Base-by-base conservation (phyloP, 2,113 vertebrate genomes). In the Hoplias malabaricus region DNA sequence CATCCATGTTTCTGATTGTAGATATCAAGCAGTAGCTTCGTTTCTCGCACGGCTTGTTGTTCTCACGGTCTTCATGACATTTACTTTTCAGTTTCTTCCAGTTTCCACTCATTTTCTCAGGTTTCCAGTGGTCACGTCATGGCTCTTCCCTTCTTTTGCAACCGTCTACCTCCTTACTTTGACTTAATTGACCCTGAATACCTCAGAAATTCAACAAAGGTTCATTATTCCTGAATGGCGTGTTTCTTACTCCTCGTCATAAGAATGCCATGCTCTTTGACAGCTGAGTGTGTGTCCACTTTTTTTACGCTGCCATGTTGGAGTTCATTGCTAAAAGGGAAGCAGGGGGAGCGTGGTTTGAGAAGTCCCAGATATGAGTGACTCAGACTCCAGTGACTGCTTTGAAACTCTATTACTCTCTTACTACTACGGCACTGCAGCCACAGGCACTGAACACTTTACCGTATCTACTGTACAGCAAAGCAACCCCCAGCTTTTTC, bases 171-270 rank as follows among this genome's bases (percentile, higher is more conserved):
- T 62, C 33, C 53, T 68, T 69, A 69, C 42, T 31, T 27, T 61
- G 21, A 5, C 14, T 4, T 23, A 19, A 48, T 57, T 68, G 50
- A 34, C 62, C 68, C 21, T 61, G 33, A 56, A 72, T 72, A 27
- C 46, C 40, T 54, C 69, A 62, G 63, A 77, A 62, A 43, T 12
- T 40, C 59, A 21, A 48, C 40, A 48, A 6, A 50, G 19, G 19
- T 42, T 53, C 70, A 78, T 78, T 73, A 66, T 83, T 75, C 70
- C 46, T 57, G 23, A 50, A 56, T 42, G 29, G 63, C 31, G 65
- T 77, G 50, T 74, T 69, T 68, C 38, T 72, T 36, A 61, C 46
- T 31, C 57, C 53, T 59, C 38, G 61, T 59, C 33, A 48, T 80
- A 36, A 56, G 68, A 16, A 43, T 53, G 2, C 23, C 23, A 33